Conservation (phyloP, 2,888 invertebrate species). For the Drosophila macrospina region DNA sequence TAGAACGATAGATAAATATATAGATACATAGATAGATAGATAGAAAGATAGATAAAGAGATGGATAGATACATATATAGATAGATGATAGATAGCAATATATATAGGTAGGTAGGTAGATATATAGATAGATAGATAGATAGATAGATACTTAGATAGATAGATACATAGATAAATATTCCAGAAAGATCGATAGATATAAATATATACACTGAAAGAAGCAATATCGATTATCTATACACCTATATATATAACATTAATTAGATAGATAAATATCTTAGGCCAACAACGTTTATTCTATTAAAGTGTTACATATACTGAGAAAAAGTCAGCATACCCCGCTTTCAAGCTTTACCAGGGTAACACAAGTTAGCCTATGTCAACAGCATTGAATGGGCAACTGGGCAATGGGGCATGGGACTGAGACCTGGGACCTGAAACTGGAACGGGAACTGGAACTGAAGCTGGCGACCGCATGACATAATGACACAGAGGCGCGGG, state of each 20-base stretch:
- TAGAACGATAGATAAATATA: no score
- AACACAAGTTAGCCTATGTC: constrained; percentile 24
- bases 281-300: neutral
- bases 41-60: no score
- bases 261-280: neutral
- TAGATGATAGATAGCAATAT: no score
- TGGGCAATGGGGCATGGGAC: constrained; percentile 23
- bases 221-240: no score
- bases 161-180: neutral
- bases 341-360: neutral
- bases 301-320: neutral
- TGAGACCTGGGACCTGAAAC: constrained; percentile 5
- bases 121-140: no score
- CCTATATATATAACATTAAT: no score
- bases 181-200: no score
- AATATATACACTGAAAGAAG: no score
- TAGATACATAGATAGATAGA: no score
- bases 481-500: constrained; percentile 58
- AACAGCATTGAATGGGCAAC: constrained; percentile 21
- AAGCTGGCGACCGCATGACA: constrained; percentile 61
- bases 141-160: neutral
- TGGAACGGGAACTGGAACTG: constrained; percentile 12
- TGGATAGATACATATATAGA: no score
- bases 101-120: no score
- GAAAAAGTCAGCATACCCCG: neutral